Evolutionary conservation across 2,888 invertebrate genomes (phyloP).

Genomic region (Coenonympha glycerion): DNA sequence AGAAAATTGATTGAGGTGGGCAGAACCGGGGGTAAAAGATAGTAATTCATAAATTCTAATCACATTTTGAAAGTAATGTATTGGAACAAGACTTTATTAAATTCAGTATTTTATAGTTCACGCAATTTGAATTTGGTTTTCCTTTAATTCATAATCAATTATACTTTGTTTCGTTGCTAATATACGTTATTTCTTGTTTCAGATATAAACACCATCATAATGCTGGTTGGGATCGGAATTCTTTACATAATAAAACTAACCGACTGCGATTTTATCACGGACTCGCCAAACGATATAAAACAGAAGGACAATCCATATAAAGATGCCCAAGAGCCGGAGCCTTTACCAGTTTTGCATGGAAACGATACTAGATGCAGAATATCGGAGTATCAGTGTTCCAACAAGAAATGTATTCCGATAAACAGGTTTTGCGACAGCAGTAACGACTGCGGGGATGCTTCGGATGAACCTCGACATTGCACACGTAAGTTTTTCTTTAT

Average conservation of each 20-base stretch:
- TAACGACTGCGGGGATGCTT: slow-evolving; percentile 87
- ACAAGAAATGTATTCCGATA: slow-evolving; percentile 80
- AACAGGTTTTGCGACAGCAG: slow-evolving; percentile 86
- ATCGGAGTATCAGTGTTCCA: slow-evolving; percentile 81
- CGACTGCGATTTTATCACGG: slow-evolving; percentile 54
- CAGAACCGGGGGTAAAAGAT: background rate
- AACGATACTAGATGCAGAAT: slow-evolving; percentile 77
- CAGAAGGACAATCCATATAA: slow-evolving; percentile 47
- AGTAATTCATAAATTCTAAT: no score
- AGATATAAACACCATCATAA: slow-evolving; percentile 48
- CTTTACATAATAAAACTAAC: slow-evolving; percentile 45
- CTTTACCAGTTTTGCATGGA: slow-evolving; percentile 60
- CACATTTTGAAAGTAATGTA: background rate
- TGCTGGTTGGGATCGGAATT: slow-evolving; percentile 41
- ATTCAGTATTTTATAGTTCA: no score
- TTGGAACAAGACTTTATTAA: no score
- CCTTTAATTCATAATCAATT: no score
- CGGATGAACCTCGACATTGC: slow-evolving; percentile 87
- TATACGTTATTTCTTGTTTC: slow-evolving; percentile 40
- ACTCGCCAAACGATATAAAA: slow-evolving; percentile 38
- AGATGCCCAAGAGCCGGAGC: slow-evolving; percentile 57
- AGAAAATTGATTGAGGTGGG: background rate
- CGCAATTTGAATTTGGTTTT: no score
- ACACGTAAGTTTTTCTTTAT: slow-evolving; percentile 82
- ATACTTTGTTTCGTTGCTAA: background rate